These are phyloP conservation scores for Cepaea nemoralis DNA, from an alignment of 1,140 invertebrate genomes.

Conservation along the genomic window DNA sequence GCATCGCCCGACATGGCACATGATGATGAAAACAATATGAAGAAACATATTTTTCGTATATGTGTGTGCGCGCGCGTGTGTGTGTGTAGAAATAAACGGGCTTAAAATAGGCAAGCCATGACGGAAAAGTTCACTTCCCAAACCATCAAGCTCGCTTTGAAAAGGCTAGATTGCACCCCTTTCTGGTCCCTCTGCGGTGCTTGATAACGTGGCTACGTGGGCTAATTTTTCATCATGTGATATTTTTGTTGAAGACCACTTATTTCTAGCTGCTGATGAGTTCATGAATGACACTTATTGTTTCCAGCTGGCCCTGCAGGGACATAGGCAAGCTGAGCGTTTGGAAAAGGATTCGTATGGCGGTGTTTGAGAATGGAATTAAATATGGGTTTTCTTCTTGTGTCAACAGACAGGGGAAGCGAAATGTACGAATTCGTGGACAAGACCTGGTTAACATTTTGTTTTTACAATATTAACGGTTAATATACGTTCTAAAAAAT, in stretches of 20 bases:
- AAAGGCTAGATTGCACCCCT: slow-evolving; percentile 4
- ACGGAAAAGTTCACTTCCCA: neutral
- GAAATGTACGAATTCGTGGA: neutral
- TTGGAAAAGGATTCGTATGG: neutral
- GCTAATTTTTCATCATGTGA: neutral
- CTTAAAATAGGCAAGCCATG: neutral
- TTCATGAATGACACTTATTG: neutral
- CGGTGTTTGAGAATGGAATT: neutral
- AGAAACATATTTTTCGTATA: neutral
- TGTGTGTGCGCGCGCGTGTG: neutral
- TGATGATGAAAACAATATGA: neutral
- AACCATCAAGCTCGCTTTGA: neutral
- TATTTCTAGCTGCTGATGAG: neutral
- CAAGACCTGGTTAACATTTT: too few relatives aligned
- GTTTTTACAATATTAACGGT: too few relatives aligned
- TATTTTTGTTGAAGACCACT: neutral
- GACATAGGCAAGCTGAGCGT: neutral
- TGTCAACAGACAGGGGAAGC: neutral
- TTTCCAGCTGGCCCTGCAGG: neutral
- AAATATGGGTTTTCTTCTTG: neutral
- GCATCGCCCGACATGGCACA: neutral
- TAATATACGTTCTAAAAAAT: too few relatives aligned
- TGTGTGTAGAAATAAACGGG: neutral
- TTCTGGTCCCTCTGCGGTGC: neutral
- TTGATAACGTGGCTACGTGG: neutral